Evolutionary conservation across 2,113 vertebrate species (phyloP).

Genomic region (Daboia siamensis): DNA sequence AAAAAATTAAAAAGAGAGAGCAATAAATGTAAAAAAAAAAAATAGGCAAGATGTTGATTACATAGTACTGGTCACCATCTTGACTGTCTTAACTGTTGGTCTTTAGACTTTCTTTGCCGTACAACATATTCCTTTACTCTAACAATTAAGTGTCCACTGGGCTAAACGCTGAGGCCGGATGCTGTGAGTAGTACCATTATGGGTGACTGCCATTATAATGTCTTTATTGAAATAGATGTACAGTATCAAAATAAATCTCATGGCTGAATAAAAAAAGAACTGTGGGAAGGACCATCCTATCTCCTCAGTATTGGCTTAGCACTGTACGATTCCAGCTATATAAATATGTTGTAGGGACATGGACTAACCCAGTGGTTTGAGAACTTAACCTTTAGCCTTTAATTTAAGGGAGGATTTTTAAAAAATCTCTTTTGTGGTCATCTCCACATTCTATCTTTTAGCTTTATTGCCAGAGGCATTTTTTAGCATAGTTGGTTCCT

Average conservation of each 20-base stretch:
- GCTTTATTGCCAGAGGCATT: slow-evolving; percentile 29
- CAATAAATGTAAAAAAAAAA: background rate
- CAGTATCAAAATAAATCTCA: slow-evolving; percentile 8
- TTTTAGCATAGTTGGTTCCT: slow-evolving; percentile 10
- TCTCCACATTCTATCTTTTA: slow-evolving; percentile 26
- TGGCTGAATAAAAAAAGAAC: background rate
- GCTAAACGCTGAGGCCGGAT: background rate
- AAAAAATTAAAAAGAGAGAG: background rate
- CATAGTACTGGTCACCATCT: background rate
- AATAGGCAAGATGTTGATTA: background rate
- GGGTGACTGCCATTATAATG: background rate
- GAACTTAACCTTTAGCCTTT: slow-evolving; percentile 44
- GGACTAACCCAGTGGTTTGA: slow-evolving; percentile 36
- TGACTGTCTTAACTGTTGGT: background rate
- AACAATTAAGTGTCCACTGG: background rate
- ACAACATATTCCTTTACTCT: background rate
- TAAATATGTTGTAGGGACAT: background rate
- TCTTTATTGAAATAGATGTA: background rate
- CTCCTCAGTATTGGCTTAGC: background rate
- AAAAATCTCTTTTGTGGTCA: slow-evolving; percentile 44
- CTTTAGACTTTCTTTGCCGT: background rate
- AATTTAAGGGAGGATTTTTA: slow-evolving; percentile 32
- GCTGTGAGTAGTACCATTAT: background rate
- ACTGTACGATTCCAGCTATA: slow-evolving; percentile 19
- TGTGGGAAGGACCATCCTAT: background rate